phyloP scores from a whole-genome alignment of 2,797 vertebrate species.

The Sebastes wilsoni region DNA sequence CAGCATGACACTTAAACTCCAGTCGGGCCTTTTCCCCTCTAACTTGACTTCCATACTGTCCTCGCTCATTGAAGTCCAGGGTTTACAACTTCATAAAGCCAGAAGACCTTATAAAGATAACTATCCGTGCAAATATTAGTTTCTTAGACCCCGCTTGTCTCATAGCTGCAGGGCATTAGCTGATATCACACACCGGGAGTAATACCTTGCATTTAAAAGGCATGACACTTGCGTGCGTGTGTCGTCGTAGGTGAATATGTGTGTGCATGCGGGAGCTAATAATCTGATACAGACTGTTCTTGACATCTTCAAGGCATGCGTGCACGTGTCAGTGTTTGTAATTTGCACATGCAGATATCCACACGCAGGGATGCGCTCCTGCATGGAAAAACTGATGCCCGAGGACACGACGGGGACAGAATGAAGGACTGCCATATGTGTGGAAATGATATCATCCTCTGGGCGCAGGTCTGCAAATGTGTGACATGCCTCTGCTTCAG shows the following conservation, averaged over 20 bases:
- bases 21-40: conserved; percentile 35
- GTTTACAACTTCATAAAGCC: conserved; percentile 68
- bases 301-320: conserved; percentile 7
- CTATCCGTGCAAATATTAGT: conserved; percentile 56
- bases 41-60: conserved; percentile 62
- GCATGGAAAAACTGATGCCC: neutral
- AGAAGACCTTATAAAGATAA: conserved; percentile 69
- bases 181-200: conserved; percentile 31
- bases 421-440: conserved; percentile 45
- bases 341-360: conserved; percentile 25
- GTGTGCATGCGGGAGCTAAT: neutral
- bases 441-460: conserved; percentile 46
- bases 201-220: conserved; percentile 26
- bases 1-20: conserved; percentile 36
- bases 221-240: neutral
- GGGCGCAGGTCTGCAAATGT: conserved; percentile 48
- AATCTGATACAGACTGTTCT: neutral
- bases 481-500: conserved; percentile 52
- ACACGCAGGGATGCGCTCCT: neutral
- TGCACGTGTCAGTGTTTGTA: neutral
- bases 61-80: conserved; percentile 52
- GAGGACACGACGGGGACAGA: conserved; percentile 28
- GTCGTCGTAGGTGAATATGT: neutral
- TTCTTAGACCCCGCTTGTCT: conserved; percentile 32
- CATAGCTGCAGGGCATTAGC: conserved; percentile 19